Conservation (phyloP, 2,797 vertebrate genomes). For the Sebastolobus alascanus region DNA sequence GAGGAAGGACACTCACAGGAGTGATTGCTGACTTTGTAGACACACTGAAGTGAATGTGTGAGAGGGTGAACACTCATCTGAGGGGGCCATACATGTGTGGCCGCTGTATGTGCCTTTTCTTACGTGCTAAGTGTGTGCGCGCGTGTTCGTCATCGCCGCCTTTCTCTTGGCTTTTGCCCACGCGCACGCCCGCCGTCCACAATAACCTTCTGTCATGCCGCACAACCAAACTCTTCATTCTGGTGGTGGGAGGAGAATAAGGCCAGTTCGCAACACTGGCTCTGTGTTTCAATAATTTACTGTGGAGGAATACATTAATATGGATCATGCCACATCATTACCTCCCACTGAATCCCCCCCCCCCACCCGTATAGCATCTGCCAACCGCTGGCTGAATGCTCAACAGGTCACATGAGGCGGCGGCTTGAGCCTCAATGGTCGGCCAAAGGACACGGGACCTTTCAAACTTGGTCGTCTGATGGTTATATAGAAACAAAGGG, state of each 20-base stretch:
- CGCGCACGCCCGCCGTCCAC: slow-evolving; percentile 38
- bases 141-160: slow-evolving; percentile 9
- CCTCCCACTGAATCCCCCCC: slow-evolving; percentile 44
- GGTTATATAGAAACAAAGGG: slow-evolving; percentile 31
- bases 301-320: slow-evolving; percentile 74
- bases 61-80: background rate
- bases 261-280: slow-evolving; percentile 49
- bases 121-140: background rate
- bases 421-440: slow-evolving; percentile 14
- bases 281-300: slow-evolving; percentile 61
- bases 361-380: slow-evolving; percentile 12
- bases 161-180: slow-evolving; percentile 47
- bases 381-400: slow-evolving; percentile 43
- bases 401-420: slow-evolving; percentile 60
- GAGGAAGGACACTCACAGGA: slow-evolving; percentile 16
- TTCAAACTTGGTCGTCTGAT: slow-evolving; percentile 29
- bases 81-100: slow-evolving; percentile 18
- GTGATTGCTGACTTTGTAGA: slow-evolving; percentile 42
- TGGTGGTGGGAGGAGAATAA: slow-evolving; percentile 43
- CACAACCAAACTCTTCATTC: slow-evolving; percentile 69
- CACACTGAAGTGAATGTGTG: background rate
- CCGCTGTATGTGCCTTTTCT: slow-evolving; percentile 3
- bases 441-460: slow-evolving; percentile 31
- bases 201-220: slow-evolving; percentile 63
- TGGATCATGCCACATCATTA: slow-evolving; percentile 65